A percentile compares a stretch with the other conserved stretches of the same genome.
Conservation (phyloP, 1,140 invertebrate genomes). For the Eumeta japonica region DNA sequence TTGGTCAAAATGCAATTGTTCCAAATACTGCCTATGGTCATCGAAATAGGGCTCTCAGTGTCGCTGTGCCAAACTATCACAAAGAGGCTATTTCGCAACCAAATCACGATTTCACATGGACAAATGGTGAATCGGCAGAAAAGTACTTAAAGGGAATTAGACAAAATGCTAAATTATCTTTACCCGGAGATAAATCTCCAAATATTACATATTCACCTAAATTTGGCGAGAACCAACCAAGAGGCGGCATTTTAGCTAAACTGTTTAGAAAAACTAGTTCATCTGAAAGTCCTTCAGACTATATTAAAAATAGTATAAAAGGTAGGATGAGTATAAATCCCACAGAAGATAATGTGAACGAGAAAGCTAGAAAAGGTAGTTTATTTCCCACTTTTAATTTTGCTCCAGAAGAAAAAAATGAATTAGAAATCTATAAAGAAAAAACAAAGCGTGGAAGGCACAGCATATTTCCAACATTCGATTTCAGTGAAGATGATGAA, state of each 20-base stretch:
- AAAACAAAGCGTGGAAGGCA: conserved; percentile 24
- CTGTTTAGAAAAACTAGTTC: conserved; percentile 34
- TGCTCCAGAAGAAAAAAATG: conserved; percentile 25
- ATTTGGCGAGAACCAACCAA: not conserved
- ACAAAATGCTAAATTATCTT: conserved; percentile 41
- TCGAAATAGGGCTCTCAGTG: conserved; percentile 56
- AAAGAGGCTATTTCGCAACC: conserved; percentile 38
- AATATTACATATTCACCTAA: conserved; percentile 6
- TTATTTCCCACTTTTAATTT: conserved; percentile 34
- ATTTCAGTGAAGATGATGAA: conserved; percentile 19
- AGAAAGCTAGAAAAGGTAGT: conserved; percentile 9
- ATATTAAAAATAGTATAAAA: conserved; percentile 40
- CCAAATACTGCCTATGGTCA: conserved; percentile 35
- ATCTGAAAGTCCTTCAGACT: conserved; percentile 34
- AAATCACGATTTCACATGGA: conserved; percentile 66
- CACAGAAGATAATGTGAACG: conserved; percentile 24
- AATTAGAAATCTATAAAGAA: conserved; percentile 27
- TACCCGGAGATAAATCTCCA: conserved; percentile 22
- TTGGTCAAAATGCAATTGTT: conserved; percentile 53
- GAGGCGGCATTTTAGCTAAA: conserved; percentile 24
- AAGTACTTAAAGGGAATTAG: conserved; percentile 57
- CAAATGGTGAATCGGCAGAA: conserved; percentile 61
- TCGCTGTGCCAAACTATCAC: conserved; percentile 48
- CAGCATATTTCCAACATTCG: conserved; percentile 25
- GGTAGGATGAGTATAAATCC: conserved; percentile 24